Evolutionary conservation across 2,888 invertebrate species (phyloP).

Genomic region (Stegophylla sp.): DNA sequence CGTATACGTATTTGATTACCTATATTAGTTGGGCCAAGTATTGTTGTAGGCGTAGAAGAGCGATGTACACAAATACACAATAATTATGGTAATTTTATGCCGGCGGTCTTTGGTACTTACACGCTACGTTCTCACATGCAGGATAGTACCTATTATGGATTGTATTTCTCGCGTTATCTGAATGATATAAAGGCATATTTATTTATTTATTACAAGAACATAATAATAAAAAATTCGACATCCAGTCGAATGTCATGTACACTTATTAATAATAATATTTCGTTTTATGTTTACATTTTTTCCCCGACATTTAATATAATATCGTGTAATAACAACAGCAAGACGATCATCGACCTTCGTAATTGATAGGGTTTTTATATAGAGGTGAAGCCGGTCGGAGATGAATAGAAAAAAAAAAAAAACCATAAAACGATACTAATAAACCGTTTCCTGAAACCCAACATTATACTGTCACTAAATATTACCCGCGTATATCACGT

Average conservation of each 20-base stretch:
- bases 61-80: not conserved
- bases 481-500: constrained; percentile 27
- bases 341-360: constrained; percentile 26
- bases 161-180: not conserved
- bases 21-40: not conserved
- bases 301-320: constrained; percentile 12
- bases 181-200: constrained; percentile 21
- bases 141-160: no score
- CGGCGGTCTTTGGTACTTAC: not conserved
- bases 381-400: constrained; percentile 24
- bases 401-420: constrained; percentile 16
- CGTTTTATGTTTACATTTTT: constrained; percentile 51
- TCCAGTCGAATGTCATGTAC: constrained; percentile 19
- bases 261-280: no score
- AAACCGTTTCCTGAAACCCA: constrained; percentile 22
- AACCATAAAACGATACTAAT: no score
- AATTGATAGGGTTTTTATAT: constrained; percentile 54
- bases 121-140: not conserved
- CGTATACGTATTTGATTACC: not conserved
- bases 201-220: not conserved
- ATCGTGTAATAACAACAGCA: constrained; percentile 34
- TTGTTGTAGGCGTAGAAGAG: not conserved
- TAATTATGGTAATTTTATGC: not conserved
- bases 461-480: constrained; percentile 55
- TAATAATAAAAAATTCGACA: constrained; percentile 12